A percentile compares a stretch with the other conserved stretches of the same genome.
Evolutionary conservation across 2,888 invertebrate species (phyloP).

Genomic region (Pammene aurita): DNA sequence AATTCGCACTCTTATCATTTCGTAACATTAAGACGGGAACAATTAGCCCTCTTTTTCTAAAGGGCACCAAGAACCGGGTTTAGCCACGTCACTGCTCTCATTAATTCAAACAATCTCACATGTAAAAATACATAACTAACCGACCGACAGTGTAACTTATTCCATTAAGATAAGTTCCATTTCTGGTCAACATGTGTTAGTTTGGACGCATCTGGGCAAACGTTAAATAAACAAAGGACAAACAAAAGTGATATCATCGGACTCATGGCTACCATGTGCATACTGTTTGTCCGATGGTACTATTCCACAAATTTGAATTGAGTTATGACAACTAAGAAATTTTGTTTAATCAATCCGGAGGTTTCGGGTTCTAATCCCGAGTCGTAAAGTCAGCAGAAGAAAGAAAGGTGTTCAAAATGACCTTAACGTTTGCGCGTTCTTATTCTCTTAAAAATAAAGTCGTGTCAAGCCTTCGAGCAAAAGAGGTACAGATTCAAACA

Average conservation of each 20-base stretch:
- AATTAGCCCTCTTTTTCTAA: background rate
- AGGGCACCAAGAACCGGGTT: background rate
- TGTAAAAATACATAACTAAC: background rate
- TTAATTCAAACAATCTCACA: constrained; percentile 12
- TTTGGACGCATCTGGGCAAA: constrained; percentile 28
- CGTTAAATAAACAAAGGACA: constrained; percentile 47
- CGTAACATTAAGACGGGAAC: too few relatives aligned
- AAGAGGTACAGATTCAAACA: too few relatives aligned
- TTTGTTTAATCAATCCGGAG: too few relatives aligned
- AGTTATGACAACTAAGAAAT: too few relatives aligned
- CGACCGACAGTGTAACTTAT: background rate
- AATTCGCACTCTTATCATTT: too few relatives aligned
- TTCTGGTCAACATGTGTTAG: background rate
- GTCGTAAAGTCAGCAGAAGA: too few relatives aligned
- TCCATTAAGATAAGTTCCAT: background rate
- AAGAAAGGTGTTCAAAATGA: too few relatives aligned
- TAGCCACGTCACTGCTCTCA: background rate
- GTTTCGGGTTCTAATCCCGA: too few relatives aligned
- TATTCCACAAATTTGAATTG: background rate
- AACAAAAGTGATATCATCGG: constrained; percentile 51
- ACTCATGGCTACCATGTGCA: constrained; percentile 48
- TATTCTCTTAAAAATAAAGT: too few relatives aligned
- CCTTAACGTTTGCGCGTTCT: too few relatives aligned
- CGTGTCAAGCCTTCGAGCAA: too few relatives aligned
- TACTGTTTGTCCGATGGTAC: constrained; percentile 42